These are phyloP conservation scores for Erebia aethiops DNA, from an alignment of 2,888 invertebrate species.

Conservation along the genomic window DNA sequence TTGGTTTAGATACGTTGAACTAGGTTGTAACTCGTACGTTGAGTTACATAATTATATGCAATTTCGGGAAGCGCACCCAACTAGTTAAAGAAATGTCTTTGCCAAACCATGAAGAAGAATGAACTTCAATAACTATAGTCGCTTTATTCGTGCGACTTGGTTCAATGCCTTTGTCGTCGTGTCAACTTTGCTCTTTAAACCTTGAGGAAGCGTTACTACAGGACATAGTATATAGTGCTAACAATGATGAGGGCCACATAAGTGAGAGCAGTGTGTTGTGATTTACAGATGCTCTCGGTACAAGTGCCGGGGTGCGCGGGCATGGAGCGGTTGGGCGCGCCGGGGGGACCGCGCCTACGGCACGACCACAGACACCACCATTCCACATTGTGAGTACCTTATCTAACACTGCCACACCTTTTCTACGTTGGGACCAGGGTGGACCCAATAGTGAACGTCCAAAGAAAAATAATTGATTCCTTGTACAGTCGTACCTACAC, in stretches of 20 bases:
- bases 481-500: too few relatives aligned
- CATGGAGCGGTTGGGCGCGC: constrained; percentile 87
- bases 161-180: too few relatives aligned
- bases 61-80: too few relatives aligned
- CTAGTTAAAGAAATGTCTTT: too few relatives aligned
- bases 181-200: background rate
- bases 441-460: too few relatives aligned
- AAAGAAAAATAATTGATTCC: too few relatives aligned
- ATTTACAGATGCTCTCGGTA: constrained; percentile 87
- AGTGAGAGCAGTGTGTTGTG: constrained; percentile 83
- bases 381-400: constrained; percentile 72
- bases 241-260: constrained; percentile 74
- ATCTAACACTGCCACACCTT: background rate
- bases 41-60: too few relatives aligned
- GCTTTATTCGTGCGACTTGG: too few relatives aligned
- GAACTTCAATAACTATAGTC: too few relatives aligned
- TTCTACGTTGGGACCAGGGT: background rate
- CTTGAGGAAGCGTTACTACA: background rate
- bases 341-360: constrained; percentile 84
- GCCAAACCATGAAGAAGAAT: too few relatives aligned
- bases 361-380: constrained; percentile 81
- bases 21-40: too few relatives aligned
- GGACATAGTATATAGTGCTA: constrained; percentile 48
- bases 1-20: too few relatives aligned
- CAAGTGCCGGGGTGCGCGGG: constrained; percentile 89